Conservation (phyloP, 1,140 invertebrate species). For the Prorops nasuta region DNA sequence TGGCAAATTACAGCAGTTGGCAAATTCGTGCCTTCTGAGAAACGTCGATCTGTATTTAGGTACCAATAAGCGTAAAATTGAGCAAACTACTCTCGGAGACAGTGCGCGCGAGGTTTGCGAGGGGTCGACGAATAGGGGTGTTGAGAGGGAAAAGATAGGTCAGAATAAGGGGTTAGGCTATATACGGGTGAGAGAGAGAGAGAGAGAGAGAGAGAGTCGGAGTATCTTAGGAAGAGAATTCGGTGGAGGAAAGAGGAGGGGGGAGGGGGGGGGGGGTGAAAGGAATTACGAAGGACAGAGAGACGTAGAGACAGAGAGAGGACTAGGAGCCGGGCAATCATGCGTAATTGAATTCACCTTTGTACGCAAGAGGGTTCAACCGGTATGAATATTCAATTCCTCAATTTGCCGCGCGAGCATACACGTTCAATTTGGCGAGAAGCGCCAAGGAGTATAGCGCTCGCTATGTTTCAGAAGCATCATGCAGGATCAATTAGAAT, state of each 20-base stretch:
- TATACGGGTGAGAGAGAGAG: too few relatives aligned
- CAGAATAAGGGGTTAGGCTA: too few relatives aligned
- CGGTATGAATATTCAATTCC: slow-evolving; percentile 51
- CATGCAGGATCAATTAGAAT: slow-evolving; percentile 30
- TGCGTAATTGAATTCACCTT: slow-evolving; percentile 52
- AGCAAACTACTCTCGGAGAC: slow-evolving; percentile 34
- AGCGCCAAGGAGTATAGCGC: slow-evolving; percentile 27
- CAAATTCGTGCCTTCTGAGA: not conserved
- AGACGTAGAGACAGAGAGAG: slow-evolving; percentile 9
- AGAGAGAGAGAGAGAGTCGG: not conserved
- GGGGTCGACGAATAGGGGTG: not conserved
- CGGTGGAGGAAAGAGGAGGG: too few relatives aligned
- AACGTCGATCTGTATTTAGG: slow-evolving; percentile 41
- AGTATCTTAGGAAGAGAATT: too few relatives aligned
- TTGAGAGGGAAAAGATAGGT: too few relatives aligned
- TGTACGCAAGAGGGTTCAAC: slow-evolving; percentile 29
- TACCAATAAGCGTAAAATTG: slow-evolving; percentile 54
- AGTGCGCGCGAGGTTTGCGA: slow-evolving; percentile 4
- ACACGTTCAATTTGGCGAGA: slow-evolving; percentile 41
- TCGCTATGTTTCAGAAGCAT: slow-evolving; percentile 24
- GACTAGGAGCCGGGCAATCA: slow-evolving; percentile 39
- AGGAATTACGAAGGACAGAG: not conserved
- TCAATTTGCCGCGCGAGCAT: slow-evolving; percentile 41
- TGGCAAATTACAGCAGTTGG: not conserved
- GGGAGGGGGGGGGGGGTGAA: not conserved